A percentile compares a stretch with the other conserved stretches of the same genome.
Evolutionary conservation across 2,888 invertebrate genomes (phyloP).

Genomic region (Amiota mariae): DNA sequence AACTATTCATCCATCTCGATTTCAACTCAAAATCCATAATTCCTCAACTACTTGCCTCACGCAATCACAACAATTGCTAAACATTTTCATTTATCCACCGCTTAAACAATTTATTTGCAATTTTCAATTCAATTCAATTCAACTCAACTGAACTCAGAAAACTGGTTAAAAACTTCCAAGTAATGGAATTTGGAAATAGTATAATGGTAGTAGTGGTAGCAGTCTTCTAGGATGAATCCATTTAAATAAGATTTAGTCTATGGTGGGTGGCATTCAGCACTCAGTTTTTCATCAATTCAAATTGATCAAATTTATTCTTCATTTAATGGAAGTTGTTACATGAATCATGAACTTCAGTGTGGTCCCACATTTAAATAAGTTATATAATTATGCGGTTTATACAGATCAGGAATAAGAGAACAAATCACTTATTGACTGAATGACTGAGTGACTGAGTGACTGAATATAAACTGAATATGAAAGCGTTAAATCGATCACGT

Average conservation of each 20-base stretch:
- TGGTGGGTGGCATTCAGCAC: conserved; percentile 13
- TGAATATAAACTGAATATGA: background rate
- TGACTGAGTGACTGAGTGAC: too few species aligned
- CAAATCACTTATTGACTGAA: too few species aligned
- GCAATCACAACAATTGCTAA: conserved; percentile 28
- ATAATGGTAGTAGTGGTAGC: background rate
- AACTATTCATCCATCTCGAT: too few species aligned
- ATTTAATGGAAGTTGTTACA: too few species aligned
- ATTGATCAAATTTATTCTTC: too few species aligned
- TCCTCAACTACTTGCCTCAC: too few species aligned
- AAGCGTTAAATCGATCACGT: conserved; percentile 51
- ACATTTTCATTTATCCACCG: conserved; percentile 57
- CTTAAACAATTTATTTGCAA: conserved; percentile 66
- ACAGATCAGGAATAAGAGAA: too few species aligned
- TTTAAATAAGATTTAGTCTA: background rate
- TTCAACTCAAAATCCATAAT: too few species aligned
- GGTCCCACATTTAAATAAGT: background rate
- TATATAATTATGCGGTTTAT: background rate
- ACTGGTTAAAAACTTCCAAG: background rate
- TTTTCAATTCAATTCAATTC: conserved; percentile 56
- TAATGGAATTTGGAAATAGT: too few species aligned
- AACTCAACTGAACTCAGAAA: background rate
- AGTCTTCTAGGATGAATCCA: background rate
- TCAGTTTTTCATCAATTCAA: background rate
- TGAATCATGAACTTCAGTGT: background rate